Evolutionary conservation across 2,888 invertebrate genomes (phyloP).

Genomic region (Drosophila neotestacea): DNA sequence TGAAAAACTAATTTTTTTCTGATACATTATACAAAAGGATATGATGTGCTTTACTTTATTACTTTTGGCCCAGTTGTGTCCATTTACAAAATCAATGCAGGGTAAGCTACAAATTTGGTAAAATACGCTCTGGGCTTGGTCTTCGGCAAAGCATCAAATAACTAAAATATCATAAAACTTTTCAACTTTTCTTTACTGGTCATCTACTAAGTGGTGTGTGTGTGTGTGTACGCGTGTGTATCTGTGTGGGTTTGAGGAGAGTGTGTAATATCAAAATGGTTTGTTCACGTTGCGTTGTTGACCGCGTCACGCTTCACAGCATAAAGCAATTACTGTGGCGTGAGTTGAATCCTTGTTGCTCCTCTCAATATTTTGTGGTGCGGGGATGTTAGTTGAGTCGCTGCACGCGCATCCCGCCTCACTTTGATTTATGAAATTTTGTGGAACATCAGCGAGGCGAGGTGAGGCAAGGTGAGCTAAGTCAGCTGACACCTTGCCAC

Average conservation of each 20-base stretch:
- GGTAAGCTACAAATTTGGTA: constrained; percentile 38
- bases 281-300: constrained; percentile 75
- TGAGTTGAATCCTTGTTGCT: constrained; percentile 58
- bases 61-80: constrained; percentile 1
- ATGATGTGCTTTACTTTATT: neutral
- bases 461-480: neutral
- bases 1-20: neutral
- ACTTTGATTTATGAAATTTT: constrained; percentile 79
- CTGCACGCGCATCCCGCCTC: constrained; percentile 41
- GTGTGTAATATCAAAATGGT: constrained; percentile 68
- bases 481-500: constrained; percentile 33
- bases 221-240: neutral
- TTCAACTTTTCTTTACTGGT: constrained; percentile 56
- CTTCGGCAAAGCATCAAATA: constrained; percentile 56
- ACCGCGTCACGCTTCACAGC: constrained; percentile 76
- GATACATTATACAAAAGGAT: neutral
- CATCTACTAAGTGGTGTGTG: constrained; percentile 18
- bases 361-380: neutral
- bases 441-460: constrained; percentile 14
- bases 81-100: constrained; percentile 53
- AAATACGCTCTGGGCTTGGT: constrained; percentile 21
- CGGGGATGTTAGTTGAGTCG: constrained; percentile 36
- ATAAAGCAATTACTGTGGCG: constrained; percentile 74
- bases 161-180: constrained; percentile 75
- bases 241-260: constrained; percentile 14